Evolutionary conservation across 2,113 vertebrate genomes (phyloP).

Genomic region (Noturus placidus): DNA sequence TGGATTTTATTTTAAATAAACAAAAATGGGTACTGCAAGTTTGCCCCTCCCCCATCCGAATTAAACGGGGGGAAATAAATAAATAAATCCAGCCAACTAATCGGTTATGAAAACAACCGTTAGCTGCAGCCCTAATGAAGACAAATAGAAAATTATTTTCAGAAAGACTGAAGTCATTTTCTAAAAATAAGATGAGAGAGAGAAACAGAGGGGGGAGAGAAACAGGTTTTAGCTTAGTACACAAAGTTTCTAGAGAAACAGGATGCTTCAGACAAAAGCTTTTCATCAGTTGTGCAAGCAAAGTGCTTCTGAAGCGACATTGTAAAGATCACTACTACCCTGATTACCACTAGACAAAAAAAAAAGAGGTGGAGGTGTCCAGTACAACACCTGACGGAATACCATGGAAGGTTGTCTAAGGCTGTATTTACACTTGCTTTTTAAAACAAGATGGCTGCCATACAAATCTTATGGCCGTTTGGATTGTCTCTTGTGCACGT

Average conservation of each 20-base stretch:
- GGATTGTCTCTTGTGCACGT: not conserved
- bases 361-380: not conserved
- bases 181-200: not conserved
- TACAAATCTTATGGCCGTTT: not conserved
- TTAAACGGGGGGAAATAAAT: too few relatives aligned
- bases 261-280: not conserved
- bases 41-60: too few relatives aligned
- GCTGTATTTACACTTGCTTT: not conserved
- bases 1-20: too few relatives aligned
- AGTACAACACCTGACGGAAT: not conserved
- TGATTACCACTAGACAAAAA: not conserved
- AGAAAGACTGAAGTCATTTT: not conserved
- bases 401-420: not conserved
- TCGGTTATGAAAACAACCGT: too few relatives aligned
- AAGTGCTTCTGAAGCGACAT: not conserved
- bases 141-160: not conserved
- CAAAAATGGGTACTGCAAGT: too few relatives aligned
- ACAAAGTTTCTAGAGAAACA: not conserved
- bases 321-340: not conserved
- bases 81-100: too few relatives aligned
- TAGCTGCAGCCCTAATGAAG: not conserved
- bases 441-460: not conserved
- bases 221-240: not conserved
- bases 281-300: not conserved
- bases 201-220: too few relatives aligned